Conservation (phyloP, 2,888 invertebrate species). For the Prosapia bicincta region DNA sequence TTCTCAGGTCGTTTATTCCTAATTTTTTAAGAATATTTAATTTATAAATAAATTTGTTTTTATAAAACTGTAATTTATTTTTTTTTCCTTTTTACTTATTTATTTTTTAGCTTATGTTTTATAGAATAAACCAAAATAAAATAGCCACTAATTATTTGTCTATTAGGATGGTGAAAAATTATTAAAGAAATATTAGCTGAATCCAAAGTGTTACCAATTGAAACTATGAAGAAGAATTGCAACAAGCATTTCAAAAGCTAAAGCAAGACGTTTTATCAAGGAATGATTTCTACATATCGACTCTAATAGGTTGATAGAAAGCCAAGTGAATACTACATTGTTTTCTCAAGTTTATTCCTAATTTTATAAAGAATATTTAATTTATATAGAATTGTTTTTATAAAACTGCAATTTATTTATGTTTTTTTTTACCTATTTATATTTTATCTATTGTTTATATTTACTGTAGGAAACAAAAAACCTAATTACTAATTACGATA, state of each 20-base stretch:
- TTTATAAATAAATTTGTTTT: no score
- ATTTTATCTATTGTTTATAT: no score
- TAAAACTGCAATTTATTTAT: no score
- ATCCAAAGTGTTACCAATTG: constrained; percentile 45
- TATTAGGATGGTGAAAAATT: constrained; percentile 56
- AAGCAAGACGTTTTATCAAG: constrained; percentile 46
- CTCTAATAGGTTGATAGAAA: constrained; percentile 35
- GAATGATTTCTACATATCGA: constrained; percentile 53
- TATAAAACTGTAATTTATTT: background rate
- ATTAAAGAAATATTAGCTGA: constrained; percentile 52
- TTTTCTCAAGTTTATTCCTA: background rate
- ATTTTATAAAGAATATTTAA: no score
- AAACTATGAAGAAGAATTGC: constrained; percentile 45
- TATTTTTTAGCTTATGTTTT: background rate
- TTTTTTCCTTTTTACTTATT: background rate
- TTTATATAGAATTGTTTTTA: no score
- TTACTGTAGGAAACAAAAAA: no score
- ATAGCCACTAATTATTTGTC: no score
- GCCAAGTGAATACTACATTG: no score
- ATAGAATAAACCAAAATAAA: no score
- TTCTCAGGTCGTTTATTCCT: background rate
- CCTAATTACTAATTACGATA: no score
- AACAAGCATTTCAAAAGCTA: constrained; percentile 43
- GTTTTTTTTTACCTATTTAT: no score
- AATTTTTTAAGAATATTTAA: background rate